Evolutionary conservation across 30 jellyfish, hydroid and myxozoan genomes (phyloP), one percentile per base, ranked within the genome.

Genomic region (Aurelia sp.): DNA sequence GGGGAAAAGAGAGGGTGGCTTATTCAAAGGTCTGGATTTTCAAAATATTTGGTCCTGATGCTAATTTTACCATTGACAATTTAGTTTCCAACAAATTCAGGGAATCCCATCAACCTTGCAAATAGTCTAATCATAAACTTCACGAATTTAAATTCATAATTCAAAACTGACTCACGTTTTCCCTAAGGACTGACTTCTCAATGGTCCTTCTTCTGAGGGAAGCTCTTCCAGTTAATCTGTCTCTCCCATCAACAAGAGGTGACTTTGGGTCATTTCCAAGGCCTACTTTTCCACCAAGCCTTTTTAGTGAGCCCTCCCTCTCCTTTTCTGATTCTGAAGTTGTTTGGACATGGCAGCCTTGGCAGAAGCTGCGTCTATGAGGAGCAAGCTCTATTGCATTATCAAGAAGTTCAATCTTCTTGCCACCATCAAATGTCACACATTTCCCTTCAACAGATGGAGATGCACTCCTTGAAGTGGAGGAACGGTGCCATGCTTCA

Each of bases 341-440:
- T 27, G 88, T 18, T 65, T 87, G 98, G n/a, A 93, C 98, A 65
- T 87, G 97, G 70, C 99, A 95, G 20, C 99, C 99, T 53, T 95
- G 97, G 27, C 76, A 90, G 80, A 95, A 95, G 74, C 99, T 95
- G 58, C 95, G 76, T 19, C 99, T 73, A 27, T 84, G 95, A 17
- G 99, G 99, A 18, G 97, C 95, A 9, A 95, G 92, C 74, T 95
- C 99, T 16, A 95, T 89, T 10, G 95, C 76, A 53, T 89, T 91
- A 10, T 78, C 97, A 38, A 89, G 51, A 92, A 88, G 76, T 27
- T 93, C 97, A 38, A 84, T 82, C 76, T 84, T 88, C 85, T 84
- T 94, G 35, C 95, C 95, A 72, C 89, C 91, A 11, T 74, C 96
- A 62, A 82, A 64, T 11, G 94, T 52, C 24, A 69, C 90, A 33